Conservation (phyloP, 1,140 invertebrate genomes). For the Zaprionus taronus region DNA sequence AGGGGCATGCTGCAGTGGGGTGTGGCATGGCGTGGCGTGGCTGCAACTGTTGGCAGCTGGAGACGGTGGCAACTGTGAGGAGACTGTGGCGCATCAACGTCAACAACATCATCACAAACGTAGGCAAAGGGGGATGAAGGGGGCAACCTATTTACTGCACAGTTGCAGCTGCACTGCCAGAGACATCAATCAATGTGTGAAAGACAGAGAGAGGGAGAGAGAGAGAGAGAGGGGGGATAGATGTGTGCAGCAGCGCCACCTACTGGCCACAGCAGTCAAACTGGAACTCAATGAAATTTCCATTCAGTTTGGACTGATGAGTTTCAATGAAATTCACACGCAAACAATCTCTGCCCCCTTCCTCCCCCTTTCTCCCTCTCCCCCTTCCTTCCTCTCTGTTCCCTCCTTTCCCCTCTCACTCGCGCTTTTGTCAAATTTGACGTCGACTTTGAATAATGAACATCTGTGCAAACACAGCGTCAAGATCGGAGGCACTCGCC, state of each 20-base stretch:
- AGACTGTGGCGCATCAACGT: constrained; percentile 74
- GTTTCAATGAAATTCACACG: constrained; percentile 58
- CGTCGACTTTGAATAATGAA: constrained; percentile 59
- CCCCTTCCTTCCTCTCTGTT: no score
- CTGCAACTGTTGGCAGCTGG: background rate
- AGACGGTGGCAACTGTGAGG: constrained; percentile 8
- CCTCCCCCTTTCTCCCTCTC: background rate
- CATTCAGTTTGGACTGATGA: constrained; percentile 39
- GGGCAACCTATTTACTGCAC: constrained; percentile 64
- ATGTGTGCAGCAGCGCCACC: constrained; percentile 33
- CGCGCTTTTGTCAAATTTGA: constrained; percentile 21
- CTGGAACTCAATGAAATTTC: constrained; percentile 46
- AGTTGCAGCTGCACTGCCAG: constrained; percentile 58
- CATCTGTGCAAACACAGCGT: constrained; percentile 80
- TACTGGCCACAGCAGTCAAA: constrained; percentile 25
- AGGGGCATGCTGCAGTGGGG: background rate
- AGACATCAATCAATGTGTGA: constrained; percentile 45
- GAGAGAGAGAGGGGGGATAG: background rate
- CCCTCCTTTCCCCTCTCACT: background rate
- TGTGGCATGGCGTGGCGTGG: constrained; percentile 2
- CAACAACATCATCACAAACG: constrained; percentile 66
- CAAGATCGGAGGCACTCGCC: constrained; percentile 40
- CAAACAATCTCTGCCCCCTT: background rate
- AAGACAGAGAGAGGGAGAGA: no score
- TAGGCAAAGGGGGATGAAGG: constrained; percentile 20